Conservation (phyloP, 1,140 invertebrate species). For the Carcinoscorpius rotundicauda region DNA sequence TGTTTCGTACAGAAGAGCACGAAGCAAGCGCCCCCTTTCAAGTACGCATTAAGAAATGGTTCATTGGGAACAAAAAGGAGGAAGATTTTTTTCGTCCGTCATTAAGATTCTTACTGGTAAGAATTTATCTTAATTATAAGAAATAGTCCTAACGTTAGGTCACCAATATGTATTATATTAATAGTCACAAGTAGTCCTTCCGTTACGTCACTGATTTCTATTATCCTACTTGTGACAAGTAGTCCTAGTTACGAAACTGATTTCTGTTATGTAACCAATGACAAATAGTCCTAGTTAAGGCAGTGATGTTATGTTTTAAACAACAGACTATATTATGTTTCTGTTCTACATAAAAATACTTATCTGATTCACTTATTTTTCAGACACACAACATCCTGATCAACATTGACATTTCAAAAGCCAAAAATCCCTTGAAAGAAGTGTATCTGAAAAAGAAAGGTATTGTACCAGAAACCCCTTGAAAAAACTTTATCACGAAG, state of each 20-base stretch:
- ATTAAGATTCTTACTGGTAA: slow-evolving; percentile 31
- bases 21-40: slow-evolving; percentile 25
- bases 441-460: not conserved
- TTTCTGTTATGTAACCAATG: slow-evolving; percentile 2
- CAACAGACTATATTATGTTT: not conserved
- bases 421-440: slow-evolving; percentile 2
- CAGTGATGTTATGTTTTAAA: slow-evolving; percentile 7
- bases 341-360: not conserved
- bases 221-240: not conserved
- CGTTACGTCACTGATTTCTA: slow-evolving; percentile 4
- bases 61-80: slow-evolving; percentile 27
- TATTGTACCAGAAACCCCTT: too few relatives aligned
- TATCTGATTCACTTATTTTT: slow-evolving; percentile 8
- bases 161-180: not conserved
- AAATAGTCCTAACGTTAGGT: not conserved
- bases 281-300: not conserved
- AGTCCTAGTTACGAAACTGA: not conserved
- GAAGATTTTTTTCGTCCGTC: slow-evolving; percentile 31
- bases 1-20: too few relatives aligned
- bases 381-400: slow-evolving; percentile 31
- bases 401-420: slow-evolving; percentile 19
- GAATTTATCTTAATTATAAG: slow-evolving; percentile 11
- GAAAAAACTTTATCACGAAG: too few relatives aligned
- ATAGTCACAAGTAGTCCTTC: not conserved
- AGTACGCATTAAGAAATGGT: slow-evolving; percentile 30